Base-by-base conservation (phyloP, 2,888 invertebrate genomes). In the Catotricha subobsoleta region DNA sequence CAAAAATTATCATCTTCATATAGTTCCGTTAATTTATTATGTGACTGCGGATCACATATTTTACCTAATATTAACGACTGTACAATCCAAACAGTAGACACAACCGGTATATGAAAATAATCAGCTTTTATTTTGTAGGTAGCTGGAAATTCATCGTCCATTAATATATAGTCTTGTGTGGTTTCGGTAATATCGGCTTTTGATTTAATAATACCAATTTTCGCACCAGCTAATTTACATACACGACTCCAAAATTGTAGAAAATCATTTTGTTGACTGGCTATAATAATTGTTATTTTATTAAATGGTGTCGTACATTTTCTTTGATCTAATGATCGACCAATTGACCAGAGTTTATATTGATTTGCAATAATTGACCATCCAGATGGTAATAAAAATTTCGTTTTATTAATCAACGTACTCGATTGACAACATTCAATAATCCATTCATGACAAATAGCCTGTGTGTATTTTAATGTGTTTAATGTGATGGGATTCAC, bases 361-460 rank as follows among this genome's bases (percentile, higher is more conserved):
- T 54, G 50, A 40, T 62, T 57, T 28, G 64, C 65, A 19, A 64
- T 53, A 2, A 72, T 52, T 3, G 72, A 70, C 69, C 69, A 74
- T 3, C 79, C 79, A 1, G 72, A 67, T 0, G 77, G 77, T 45
- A 79, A 51, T 3, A 62, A 57, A 49, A 67, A 69, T 3, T 69
- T 61, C 44, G 67, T 69, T 4, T 55, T 46, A 44, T 66, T 67
- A 1, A 60, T 49, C 3, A 59, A 47, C 45, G 56, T 57, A 28
- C 62, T 59, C 50, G 59, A 50, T 13, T 56, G 55, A 50, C 77
- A 74, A 50, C 73, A 74, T 48, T 70, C 61, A 23, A 75, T 69
- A 40, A 84, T 68, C 82, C 82, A 86, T 43, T 67, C 67, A 58
- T 82, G 78, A 33, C 72, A 72, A 4, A 80, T 61, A 6, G 74